Percentiles rank a stretch among this genome's conserved stretches.
phyloP scores from a whole-genome alignment of 2,888 invertebrate genomes.

The Megastigmus dorsalis region DNA sequence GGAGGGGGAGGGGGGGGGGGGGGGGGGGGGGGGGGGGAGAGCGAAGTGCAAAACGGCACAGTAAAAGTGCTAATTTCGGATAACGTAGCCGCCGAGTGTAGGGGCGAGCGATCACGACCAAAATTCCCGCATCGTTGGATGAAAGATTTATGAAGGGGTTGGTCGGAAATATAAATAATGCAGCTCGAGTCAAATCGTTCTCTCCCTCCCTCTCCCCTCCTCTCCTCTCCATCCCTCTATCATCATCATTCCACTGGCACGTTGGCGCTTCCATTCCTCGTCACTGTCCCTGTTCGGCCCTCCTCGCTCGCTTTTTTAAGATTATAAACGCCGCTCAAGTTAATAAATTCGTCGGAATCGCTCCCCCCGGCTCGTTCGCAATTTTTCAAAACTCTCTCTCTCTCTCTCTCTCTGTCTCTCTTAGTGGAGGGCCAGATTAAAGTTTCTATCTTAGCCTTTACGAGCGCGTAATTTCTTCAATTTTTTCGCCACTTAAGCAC shows the following conservation, averaged over 20 bases:
- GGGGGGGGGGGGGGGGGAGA: no score
- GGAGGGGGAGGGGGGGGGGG: no score
- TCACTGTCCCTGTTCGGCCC: no score
- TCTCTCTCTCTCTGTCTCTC: background rate
- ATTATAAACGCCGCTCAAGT: slow-evolving; percentile 33
- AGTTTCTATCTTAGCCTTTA: slow-evolving; percentile 27
- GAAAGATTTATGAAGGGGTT: slow-evolving; percentile 66
- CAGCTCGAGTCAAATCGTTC: slow-evolving; percentile 38
- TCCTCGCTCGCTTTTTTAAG: slow-evolving; percentile 30
- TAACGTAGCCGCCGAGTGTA: slow-evolving; percentile 17
- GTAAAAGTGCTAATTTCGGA: slow-evolving; percentile 57
- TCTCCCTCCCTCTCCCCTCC: background rate
- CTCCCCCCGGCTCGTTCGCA: slow-evolving; percentile 11
- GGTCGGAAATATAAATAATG: slow-evolving; percentile 53
- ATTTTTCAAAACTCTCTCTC: slow-evolving; percentile 39
- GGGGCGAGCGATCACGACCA: slow-evolving; percentile 35
- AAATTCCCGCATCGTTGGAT: slow-evolving; percentile 59
- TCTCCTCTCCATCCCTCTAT: background rate
- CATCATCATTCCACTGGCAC: no score
- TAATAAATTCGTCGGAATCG: slow-evolving; percentile 43
- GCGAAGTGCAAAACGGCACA: background rate
- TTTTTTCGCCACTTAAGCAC: slow-evolving; percentile 49
- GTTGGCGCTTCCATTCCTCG: background rate
- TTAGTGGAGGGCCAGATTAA: slow-evolving; percentile 19
- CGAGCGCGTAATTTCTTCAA: slow-evolving; percentile 46